Base-by-base conservation (phyloP, 2,888 invertebrate genomes). In the Callinectes sapidus region DNA sequence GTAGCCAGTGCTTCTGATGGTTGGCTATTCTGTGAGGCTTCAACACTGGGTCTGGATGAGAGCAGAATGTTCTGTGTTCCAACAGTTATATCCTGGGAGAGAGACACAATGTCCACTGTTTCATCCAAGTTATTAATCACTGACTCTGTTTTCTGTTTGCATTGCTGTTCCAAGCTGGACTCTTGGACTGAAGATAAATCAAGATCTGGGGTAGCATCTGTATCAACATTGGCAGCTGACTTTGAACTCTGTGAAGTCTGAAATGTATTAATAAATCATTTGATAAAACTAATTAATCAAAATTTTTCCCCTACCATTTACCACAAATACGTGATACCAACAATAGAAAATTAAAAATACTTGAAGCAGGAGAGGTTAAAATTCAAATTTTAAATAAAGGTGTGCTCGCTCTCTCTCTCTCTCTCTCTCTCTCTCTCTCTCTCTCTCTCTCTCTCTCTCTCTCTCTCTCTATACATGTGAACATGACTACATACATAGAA, bases 141-240 rank as follows among this genome's bases (percentile, higher is more conserved):
- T 81, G 81, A 81, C 18, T 81, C 81, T 35, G 16, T 81, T 35
- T n/a, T 35, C 10, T 35, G 16, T 81, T 18, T 16, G 32, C 2
- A n/a, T 35, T 81, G 16, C 18, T 16, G 81, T 16, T 0, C 35
- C 10, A 35, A 18, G 35, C 32, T 39, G n/a, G 89, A 89, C 14
- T 71, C 42, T 23, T 42, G 89, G n/a, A 77, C n/a, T n/a, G 77
- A 89, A 42, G 71, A 71, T 28, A 89, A n/a, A 32, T 39, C 71
- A 42, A 89, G 89, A 89, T 89, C 89, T 89, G 89, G 89, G 28
- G 89, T 89, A 42, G 10, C 71, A 89, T 89, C 89, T 55, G 35
- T 14, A 77, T 89, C 89, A 71, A 48, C 23, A 77, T 71, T 71
- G 16, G 42, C 71, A 39, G 1, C 18, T 39, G 71, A 89, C 71